Evolutionary conservation across 1,140 invertebrate species (phyloP), one percentile per base, ranked within the genome.

Genomic region (Cydia amplana): DNA sequence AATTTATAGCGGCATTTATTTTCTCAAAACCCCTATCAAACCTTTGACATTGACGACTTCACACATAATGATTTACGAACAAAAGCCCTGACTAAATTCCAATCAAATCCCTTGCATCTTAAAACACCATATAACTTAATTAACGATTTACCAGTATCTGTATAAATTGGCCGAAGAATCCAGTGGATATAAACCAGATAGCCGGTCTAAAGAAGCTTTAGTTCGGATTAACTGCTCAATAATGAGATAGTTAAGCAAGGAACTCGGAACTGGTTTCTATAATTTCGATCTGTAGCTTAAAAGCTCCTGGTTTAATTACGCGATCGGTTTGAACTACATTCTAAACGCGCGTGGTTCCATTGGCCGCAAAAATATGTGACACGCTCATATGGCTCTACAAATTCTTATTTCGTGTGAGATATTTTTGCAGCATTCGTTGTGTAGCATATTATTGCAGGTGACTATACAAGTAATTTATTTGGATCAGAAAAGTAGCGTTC

Each of bases 131-230:
- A 73, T 23, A 49, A 20, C 72, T 73, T 73, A 51, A 73, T 73
- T 32, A 51, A 73, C 32, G 72, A 51, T 51, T 73, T 73, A 4
- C 16, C 25, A n/a, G 32, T 70, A 65, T 70, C 72, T 55, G 18
- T 73, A 51, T 73, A 70, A 70, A 36, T 70, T 70, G 65, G 65
- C 65, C 65, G 65, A 70, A 79, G 78, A 82, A 82, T 81, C 77
- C 63, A 79, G 77, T 74, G 74, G 75, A 85, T 82, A 87, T 87
- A 84, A 87, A 89, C 74, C 74, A 85, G 85, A 88, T 88, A 87
- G 78, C 76, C 72, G 70, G 74, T 79, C 83, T 79, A 84, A 85
- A 40, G 36, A 81, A 73, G 78, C 81, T 85, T 60, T 82, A 82
- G 81, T 78, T 79, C 74, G 79, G 75, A 82, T 81, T 80, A 82